A percentile compares a stretch with the other conserved stretches of the same genome.
Evolutionary conservation across 2,113 vertebrate species (phyloP).

Genomic region (Chionodraco myersi): DNA sequence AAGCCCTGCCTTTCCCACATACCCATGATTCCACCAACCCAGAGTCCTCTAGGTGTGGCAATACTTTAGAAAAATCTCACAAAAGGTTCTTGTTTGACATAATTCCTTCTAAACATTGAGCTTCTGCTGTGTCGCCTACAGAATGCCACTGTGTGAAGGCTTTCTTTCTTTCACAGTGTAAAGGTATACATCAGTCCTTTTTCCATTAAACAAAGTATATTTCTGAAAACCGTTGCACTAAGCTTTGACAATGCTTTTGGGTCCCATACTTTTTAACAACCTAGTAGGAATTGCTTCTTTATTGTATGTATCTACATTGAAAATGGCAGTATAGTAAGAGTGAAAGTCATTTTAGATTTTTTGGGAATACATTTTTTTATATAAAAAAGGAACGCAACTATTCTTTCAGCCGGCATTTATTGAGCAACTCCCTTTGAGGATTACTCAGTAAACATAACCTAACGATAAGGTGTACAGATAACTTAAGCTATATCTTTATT

Average conservation of each 20-base stretch:
- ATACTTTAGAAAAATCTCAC: neutral
- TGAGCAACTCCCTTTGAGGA: neutral
- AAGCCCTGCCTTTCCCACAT: neutral
- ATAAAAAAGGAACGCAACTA: neutral
- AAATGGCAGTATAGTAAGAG: neutral
- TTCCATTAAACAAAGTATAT: neutral
- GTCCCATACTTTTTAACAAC: neutral
- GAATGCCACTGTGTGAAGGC: neutral
- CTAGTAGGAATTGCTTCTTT: neutral
- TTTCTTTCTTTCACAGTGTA: neutral
- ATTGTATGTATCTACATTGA: neutral
- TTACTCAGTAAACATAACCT: neutral
- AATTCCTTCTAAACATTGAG: neutral
- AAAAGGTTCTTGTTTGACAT: neutral
- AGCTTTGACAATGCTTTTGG: neutral
- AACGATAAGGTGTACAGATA: slow-evolving; percentile 28
- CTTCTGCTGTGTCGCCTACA: neutral
- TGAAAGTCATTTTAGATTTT: too few species aligned
- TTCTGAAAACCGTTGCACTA: neutral
- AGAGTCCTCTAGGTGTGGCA: slow-evolving; percentile 20
- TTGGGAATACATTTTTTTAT: neutral
- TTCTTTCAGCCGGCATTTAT: neutral
- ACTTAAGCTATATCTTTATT: slow-evolving; percentile 33
- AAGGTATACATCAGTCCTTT: neutral
- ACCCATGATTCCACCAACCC: neutral